A percentile compares a stretch with the other conserved stretches of the same genome.
Evolutionary conservation across 2,888 invertebrate genomes (phyloP).

Genomic region (Cephus spinipes): DNA sequence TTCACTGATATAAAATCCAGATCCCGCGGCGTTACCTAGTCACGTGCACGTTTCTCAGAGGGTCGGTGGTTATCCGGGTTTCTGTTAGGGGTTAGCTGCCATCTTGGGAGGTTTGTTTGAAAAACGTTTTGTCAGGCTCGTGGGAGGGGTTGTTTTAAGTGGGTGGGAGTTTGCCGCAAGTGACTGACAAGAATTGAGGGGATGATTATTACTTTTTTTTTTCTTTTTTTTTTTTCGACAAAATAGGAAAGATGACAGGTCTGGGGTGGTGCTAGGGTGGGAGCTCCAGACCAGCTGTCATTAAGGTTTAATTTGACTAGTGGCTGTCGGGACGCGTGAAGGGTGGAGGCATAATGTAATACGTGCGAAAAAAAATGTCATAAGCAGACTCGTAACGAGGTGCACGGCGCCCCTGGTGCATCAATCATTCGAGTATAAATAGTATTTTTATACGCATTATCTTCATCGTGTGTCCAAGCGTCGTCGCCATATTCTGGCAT

Average conservation of each 20-base stretch:
- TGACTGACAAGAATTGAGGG: constrained; percentile 24
- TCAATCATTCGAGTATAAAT: constrained; percentile 42
- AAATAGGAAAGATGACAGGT: background rate
- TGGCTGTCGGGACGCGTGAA: constrained; percentile 28
- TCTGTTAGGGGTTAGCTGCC: background rate
- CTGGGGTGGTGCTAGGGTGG: constrained; percentile 21
- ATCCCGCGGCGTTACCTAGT: background rate
- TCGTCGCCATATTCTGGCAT: background rate
- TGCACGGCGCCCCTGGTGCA: constrained; percentile 28
- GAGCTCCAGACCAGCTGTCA: constrained; percentile 41
- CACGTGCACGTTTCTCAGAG: constrained; percentile 4
- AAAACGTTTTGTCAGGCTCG: background rate
- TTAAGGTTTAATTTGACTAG: constrained; percentile 42
- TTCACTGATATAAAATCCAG: background rate
- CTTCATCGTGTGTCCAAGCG: constrained; percentile 22
- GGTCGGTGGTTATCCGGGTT: background rate
- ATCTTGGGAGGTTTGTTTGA: background rate
- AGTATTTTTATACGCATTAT: constrained; percentile 35
- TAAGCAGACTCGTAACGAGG: constrained; percentile 38
- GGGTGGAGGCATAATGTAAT: constrained; percentile 23
- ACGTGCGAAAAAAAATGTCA: constrained; percentile 21
- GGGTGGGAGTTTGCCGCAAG: constrained; percentile 18
- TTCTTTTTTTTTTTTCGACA: constrained; percentile 11
- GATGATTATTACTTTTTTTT: constrained; percentile 19
- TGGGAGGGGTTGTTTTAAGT: background rate